These are phyloP conservation scores for Araneus ventricosus DNA, from an alignment of 1,140 invertebrate species.

Conservation along the genomic window DNA sequence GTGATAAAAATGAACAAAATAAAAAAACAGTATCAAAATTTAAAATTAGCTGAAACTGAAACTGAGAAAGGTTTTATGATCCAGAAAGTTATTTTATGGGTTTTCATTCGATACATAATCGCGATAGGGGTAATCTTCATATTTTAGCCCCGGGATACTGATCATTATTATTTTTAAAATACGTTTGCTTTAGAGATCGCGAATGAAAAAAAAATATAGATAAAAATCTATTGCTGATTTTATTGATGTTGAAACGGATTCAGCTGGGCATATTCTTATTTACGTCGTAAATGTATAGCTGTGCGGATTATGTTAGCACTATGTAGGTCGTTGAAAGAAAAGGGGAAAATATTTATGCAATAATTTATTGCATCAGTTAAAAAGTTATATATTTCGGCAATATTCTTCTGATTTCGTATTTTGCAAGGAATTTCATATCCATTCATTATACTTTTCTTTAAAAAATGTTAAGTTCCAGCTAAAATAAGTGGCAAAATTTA, in stretches of 20 bases:
- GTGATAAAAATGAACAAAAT: too few relatives aligned
- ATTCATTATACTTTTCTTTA: too few relatives aligned
- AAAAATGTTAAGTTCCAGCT: too few relatives aligned
- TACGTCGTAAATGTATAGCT: background rate
- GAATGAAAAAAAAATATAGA: background rate
- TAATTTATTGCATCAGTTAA: too few relatives aligned
- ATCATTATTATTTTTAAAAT: background rate
- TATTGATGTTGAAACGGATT: background rate
- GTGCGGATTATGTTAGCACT: too few relatives aligned
- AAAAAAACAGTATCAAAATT: background rate
- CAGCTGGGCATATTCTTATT: background rate
- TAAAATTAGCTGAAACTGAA: background rate
- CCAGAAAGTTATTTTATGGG: background rate
- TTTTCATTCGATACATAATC: background rate
- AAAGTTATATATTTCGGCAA: too few relatives aligned
- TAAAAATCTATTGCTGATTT: background rate
- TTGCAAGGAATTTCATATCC: too few relatives aligned
- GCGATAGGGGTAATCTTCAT: constrained; percentile 25
- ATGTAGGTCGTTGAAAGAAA: too few relatives aligned
- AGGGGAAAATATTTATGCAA: too few relatives aligned
- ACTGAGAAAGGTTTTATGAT: too few relatives aligned
- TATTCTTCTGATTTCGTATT: too few relatives aligned
- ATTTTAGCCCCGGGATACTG: background rate
- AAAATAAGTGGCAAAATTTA: too few relatives aligned
- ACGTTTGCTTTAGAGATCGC: background rate